phyloP scores from a whole-genome alignment of 2,888 invertebrate species.

The Augiades crinisus region DNA sequence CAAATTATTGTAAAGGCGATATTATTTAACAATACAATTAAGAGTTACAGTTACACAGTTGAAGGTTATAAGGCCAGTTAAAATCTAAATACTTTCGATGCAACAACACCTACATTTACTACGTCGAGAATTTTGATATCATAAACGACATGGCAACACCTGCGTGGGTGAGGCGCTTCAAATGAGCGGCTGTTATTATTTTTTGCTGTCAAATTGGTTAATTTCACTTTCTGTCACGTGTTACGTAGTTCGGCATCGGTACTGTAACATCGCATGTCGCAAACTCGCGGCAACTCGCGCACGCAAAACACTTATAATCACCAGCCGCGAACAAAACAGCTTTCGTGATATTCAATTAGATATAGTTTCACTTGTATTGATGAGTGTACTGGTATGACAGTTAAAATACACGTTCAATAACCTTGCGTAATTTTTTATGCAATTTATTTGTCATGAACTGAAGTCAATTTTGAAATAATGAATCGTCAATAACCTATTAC shows the following conservation, averaged over 20 bases:
- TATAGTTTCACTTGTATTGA: slow-evolving; percentile 72
- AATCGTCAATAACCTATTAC: too few species aligned
- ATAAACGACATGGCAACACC: not conserved
- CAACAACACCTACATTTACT: not conserved
- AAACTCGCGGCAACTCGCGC: slow-evolving; percentile 51
- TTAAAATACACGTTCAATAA: not conserved
- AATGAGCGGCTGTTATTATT: slow-evolving; percentile 13
- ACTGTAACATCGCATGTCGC: slow-evolving; percentile 57
- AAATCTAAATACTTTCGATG: not conserved
- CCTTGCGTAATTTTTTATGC: not conserved
- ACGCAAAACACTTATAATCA: slow-evolving; percentile 58
- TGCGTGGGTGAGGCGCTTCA: not conserved
- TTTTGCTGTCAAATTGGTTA: slow-evolving; percentile 31
- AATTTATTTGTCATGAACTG: too few species aligned
- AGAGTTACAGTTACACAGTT: too few species aligned
- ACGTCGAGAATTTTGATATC: not conserved
- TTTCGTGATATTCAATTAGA: slow-evolving; percentile 69
- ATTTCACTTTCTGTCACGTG: slow-evolving; percentile 41
- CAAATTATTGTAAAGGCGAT: too few species aligned
- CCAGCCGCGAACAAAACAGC: slow-evolving; percentile 58
- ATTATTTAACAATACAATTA: too few species aligned
- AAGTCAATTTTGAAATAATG: too few species aligned
- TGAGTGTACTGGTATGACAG: slow-evolving; percentile 26
- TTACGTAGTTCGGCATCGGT: slow-evolving; percentile 31
- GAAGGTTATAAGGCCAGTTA: too few species aligned